Evolutionary conservation across 2,888 invertebrate species (phyloP).

Genomic region (Acleris literana): DNA sequence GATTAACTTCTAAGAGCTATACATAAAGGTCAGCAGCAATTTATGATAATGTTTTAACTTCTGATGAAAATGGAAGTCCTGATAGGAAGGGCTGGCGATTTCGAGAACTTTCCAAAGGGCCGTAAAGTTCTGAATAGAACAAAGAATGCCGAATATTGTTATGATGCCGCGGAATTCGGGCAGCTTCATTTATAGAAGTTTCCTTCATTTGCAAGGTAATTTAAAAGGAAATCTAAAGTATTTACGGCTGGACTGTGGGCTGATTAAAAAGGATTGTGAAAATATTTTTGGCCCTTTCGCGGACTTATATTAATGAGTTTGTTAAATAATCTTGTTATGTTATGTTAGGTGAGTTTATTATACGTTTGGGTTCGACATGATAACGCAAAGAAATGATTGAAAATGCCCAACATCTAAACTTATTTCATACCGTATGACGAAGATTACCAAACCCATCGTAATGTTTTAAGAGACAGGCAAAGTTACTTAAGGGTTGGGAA

Average conservation of each 20-base stretch:
- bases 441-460: too few relatives aligned
- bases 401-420: too few relatives aligned
- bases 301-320: not conserved
- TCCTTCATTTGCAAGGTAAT: slow-evolving; percentile 7
- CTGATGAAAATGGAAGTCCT: slow-evolving; percentile 6
- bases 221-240: slow-evolving; percentile 1
- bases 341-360: too few relatives aligned
- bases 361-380: too few relatives aligned
- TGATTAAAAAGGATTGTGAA: not conserved
- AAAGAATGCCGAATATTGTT: slow-evolving; percentile 17
- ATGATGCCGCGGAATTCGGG: slow-evolving; percentile 10
- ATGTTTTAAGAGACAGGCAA: too few relatives aligned
- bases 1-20: not conserved
- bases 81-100: slow-evolving; percentile 18
- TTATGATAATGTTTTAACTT: slow-evolving; percentile 21
- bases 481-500: too few relatives aligned
- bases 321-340: too few relatives aligned
- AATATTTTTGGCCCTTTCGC: not conserved
- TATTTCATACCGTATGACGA: too few relatives aligned
- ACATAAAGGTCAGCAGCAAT: slow-evolving; percentile 5
- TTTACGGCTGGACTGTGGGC: not conserved
- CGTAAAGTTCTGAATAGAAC: slow-evolving; percentile 9
- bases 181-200: slow-evolving; percentile 8
- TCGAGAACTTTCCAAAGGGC: slow-evolving; percentile 13
- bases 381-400: too few relatives aligned